phyloP scores from a whole-genome alignment of 2,113 vertebrate species.

The Chauna torquata region DNA sequence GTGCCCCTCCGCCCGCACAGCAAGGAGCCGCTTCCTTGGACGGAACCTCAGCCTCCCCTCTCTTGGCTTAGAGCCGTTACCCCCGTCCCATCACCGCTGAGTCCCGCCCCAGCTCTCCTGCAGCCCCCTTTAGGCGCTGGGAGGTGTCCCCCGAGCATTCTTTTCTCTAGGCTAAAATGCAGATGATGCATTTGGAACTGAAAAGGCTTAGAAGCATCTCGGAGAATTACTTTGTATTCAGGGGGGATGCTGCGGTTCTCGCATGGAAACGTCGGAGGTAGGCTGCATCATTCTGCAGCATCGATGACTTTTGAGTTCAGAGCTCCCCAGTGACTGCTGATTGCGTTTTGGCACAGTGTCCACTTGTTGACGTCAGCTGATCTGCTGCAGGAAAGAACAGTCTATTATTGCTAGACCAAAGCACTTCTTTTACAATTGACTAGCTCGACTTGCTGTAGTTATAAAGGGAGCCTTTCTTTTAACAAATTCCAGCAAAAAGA shows the following conservation, averaged over 20 bases:
- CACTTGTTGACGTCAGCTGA: conserved; percentile 70
- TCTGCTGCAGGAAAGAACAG: conserved; percentile 77
- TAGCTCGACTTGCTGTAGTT: conserved; percentile 72
- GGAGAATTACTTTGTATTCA: background rate
- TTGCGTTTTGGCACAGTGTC: conserved; percentile 65
- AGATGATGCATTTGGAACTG: rapidly evolving
- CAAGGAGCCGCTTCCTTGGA: background rate
- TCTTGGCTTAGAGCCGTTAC: background rate
- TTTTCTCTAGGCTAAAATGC: background rate
- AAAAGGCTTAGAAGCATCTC: background rate
- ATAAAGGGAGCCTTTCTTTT: conserved; percentile 81
- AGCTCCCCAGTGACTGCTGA: conserved; percentile 49
- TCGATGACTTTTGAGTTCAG: conserved; percentile 4
- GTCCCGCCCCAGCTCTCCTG: background rate
- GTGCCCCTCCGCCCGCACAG: background rate
- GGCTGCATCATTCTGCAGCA: conserved; percentile 40
- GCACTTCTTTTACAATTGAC: conserved; percentile 82
- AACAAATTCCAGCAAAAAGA: conserved; percentile 58
- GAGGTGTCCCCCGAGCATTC: background rate
- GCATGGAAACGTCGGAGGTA: background rate
- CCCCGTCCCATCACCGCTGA: background rate
- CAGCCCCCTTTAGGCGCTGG: background rate
- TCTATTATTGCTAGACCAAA: conserved; percentile 79
- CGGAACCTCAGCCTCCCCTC: background rate
- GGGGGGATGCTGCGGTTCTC: background rate